Percentiles rank a stretch among this genome's conserved stretches.
phyloP scores from a whole-genome alignment of 2,113 vertebrate species.

The Loxodonta africana region DNA sequence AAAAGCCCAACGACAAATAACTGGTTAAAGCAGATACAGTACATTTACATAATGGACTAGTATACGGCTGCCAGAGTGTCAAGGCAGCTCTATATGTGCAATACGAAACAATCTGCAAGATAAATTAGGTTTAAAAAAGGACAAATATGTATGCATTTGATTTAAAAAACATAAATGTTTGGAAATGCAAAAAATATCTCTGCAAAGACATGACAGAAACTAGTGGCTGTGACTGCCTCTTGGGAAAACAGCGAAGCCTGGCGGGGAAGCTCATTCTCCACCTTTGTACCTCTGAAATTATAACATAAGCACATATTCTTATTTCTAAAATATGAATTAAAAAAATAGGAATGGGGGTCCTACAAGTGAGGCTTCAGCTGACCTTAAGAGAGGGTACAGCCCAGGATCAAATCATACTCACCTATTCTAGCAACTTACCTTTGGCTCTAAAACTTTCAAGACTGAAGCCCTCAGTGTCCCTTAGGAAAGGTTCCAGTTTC shows the following conservation, averaged over 20 bases:
- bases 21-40: neutral
- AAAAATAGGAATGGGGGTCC: neutral
- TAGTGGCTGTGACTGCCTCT: neutral
- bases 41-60: conserved; percentile 37
- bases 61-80: conserved; percentile 2
- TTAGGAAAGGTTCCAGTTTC: conserved; percentile 85
- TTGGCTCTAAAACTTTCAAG: conserved; percentile 82
- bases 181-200: conserved; percentile 25
- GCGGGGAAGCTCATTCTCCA: neutral
- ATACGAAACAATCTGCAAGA: neutral
- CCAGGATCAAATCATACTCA: neutral
- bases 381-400: neutral
- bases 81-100: neutral
- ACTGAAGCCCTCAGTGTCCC: conserved; percentile 79
- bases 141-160: neutral
- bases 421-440: conserved; percentile 78
- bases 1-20: neutral
- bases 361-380: neutral
- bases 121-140: neutral
- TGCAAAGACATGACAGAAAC: neutral
- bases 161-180: conserved; percentile 21
- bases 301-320: neutral
- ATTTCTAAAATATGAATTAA: neutral
- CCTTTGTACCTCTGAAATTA: conserved; percentile 22
- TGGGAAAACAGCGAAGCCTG: neutral